These are phyloP conservation scores for Sphyrna mokarran DNA, from an alignment of 2,113 vertebrate species.

Conservation along the genomic window DNA sequence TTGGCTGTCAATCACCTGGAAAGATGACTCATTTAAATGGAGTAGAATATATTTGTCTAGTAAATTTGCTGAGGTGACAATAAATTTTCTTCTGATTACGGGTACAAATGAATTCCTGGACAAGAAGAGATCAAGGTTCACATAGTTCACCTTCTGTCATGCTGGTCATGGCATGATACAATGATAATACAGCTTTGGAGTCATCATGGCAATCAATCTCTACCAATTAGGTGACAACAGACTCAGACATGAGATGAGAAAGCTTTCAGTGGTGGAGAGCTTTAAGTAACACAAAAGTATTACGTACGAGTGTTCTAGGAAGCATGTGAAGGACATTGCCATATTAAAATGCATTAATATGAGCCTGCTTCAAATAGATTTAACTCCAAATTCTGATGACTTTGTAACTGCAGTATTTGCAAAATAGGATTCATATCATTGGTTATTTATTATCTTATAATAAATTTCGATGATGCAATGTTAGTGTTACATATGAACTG, in stretches of 20 bases:
- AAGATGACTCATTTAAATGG: background rate
- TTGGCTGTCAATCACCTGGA: background rate
- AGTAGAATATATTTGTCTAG: background rate
- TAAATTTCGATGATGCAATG: background rate
- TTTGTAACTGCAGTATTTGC: background rate
- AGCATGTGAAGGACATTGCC: background rate
- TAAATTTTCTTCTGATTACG: background rate
- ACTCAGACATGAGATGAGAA: background rate
- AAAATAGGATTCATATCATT: background rate
- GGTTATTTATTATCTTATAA: background rate
- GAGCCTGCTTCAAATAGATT: background rate
- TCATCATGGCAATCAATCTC: background rate
- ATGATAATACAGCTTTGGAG: background rate
- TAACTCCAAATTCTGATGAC: background rate
- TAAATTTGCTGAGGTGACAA: background rate
- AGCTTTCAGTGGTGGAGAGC: background rate
- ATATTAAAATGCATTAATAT: background rate
- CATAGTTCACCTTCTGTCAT: background rate
- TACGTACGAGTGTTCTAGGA: background rate
- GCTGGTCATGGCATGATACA: background rate
- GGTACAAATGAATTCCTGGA: background rate
- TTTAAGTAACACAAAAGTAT: background rate
- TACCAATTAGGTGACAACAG: background rate
- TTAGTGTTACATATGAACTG: background rate
- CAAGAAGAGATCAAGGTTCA: background rate